Conservation (phyloP, 2,113 vertebrate species). For the Upupa epops region DNA sequence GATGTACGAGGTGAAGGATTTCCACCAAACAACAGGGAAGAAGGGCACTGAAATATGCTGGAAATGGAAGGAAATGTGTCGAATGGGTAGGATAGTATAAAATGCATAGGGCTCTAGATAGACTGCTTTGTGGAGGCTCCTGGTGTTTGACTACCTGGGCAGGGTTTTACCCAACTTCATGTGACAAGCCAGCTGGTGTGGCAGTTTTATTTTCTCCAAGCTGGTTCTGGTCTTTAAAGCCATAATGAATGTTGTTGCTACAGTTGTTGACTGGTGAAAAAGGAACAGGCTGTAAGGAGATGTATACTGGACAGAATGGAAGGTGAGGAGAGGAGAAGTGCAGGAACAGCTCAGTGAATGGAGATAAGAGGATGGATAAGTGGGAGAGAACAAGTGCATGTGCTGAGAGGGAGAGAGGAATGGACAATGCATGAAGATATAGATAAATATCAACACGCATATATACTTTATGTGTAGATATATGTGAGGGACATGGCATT, state of each 20-base stretch:
- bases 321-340: background rate
- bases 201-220: background rate
- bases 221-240: background rate
- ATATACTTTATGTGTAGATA: background rate
- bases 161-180: background rate
- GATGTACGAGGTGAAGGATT: background rate
- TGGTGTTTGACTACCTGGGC: background rate
- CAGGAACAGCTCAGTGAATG: background rate
- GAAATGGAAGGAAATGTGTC: background rate
- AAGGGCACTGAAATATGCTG: background rate
- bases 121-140: background rate
- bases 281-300: background rate
- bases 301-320: background rate
- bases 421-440: background rate
- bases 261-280: background rate
- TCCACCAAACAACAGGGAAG: background rate
- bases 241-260: background rate
- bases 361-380: background rate
- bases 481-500: background rate
- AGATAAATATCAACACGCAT: background rate
- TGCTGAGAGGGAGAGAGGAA: background rate
- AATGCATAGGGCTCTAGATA: background rate
- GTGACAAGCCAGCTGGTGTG: background rate
- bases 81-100: background rate
- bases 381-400: background rate